Evolutionary conservation across 2,113 vertebrate genomes (phyloP), one percentile per base, ranked within the genome.

Genomic region (Myodes glareolus): DNA sequence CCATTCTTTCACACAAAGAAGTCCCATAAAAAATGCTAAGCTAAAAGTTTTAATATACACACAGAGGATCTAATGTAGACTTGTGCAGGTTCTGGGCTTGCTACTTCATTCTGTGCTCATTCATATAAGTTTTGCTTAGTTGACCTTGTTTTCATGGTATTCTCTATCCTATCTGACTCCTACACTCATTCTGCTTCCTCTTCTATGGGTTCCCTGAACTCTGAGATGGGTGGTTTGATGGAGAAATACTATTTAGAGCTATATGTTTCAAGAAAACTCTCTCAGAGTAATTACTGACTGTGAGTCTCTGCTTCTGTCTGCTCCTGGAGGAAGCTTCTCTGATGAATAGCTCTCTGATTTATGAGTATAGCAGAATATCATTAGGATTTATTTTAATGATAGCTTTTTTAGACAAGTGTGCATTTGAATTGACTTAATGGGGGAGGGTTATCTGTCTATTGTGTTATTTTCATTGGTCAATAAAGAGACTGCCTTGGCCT

Each of bases 61-160:
- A 0, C 5, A n/a, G 33, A n/a, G 4, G 11, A 39, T 36, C 7
- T 36, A 17, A 19, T n/a, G 2, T 55, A 55, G 36, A 25, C 11
- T 10, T 55, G 4, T 11, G 17, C 21, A 5, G 2, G 31, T 3
- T 11, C 33, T 36, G 31, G 1, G 50, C 47, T 78, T 52, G 8
- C 31, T 21, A 5, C 47, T 80, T 21, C 31, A 11, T 31, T n/a
- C 4, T 55, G 17, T 55, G 50, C 14, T 3, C 2, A 33, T 80
- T n/a, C 17, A 55, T 36, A 55, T 23, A 31, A 80, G 0, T 9
- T 31, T 80, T 55, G 19, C 2, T 36, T 36, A 33, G 29, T 55
- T 80, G 8, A 23, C 17, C 17, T 55, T 52, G 4, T n/a, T 80
- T 4, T 52, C 17, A 8, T 55, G 33, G 77, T 80, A 19, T 55